Conservation (phyloP, 1,140 invertebrate species). For the Sycophila sp. region DNA sequence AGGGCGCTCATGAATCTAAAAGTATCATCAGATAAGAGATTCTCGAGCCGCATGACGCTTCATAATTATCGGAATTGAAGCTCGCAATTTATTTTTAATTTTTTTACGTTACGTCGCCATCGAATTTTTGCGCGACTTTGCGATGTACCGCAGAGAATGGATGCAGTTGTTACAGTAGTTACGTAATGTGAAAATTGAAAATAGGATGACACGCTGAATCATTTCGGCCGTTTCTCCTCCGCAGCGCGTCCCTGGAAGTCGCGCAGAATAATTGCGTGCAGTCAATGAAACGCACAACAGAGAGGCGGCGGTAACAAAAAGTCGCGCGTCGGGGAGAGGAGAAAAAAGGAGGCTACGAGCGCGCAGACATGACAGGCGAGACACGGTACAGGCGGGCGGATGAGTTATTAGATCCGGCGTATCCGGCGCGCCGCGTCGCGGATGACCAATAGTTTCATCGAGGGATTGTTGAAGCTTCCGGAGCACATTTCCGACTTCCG, state of each 20-base stretch:
- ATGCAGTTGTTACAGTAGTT: too few relatives aligned
- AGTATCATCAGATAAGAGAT: conserved; percentile 2
- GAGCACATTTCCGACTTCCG: conserved; percentile 67
- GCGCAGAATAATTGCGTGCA: conserved; percentile 8
- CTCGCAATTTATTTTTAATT: not conserved
- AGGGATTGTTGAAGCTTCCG: conserved; percentile 68
- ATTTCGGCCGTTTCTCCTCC: not conserved
- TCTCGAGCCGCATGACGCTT: not conserved
- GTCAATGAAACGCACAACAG: not conserved
- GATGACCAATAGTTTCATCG: conserved; percentile 69
- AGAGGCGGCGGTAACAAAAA: not conserved
- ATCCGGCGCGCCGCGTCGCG: conserved; percentile 65
- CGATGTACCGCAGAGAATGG: too few relatives aligned
- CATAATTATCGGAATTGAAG: not conserved
- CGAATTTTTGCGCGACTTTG: too few relatives aligned
- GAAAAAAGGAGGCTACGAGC: conserved; percentile 2
- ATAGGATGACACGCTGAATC: too few relatives aligned
- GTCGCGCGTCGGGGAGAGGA: not conserved
- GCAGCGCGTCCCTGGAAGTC: not conserved
- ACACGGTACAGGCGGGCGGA: conserved; percentile 49
- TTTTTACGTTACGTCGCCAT: too few relatives aligned
- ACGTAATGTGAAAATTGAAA: too few relatives aligned
- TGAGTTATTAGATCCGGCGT: conserved; percentile 67
- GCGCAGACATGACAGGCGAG: conserved; percentile 14
- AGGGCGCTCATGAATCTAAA: conserved; percentile 17